These are phyloP conservation scores for Plagodis dolabraria DNA, from an alignment of 2,888 invertebrate species.

Conservation along the genomic window DNA sequence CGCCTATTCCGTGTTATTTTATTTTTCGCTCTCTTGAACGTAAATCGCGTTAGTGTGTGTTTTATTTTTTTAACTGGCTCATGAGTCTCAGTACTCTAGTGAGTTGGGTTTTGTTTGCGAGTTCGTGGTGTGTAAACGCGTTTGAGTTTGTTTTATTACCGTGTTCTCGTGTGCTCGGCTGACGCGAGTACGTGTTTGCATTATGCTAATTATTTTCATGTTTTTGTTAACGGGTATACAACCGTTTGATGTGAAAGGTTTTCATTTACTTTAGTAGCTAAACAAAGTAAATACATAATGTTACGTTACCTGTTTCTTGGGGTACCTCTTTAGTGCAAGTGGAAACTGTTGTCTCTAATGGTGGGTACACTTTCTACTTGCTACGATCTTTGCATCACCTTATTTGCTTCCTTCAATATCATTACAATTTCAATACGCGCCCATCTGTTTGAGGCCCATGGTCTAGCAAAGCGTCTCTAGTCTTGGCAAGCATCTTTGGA, in stretches of 20 bases:
- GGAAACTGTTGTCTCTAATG: no score
- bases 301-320: neutral
- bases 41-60: slow-evolving; percentile 42
- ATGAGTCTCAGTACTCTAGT: slow-evolving; percentile 16
- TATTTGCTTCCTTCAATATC: no score
- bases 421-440: no score
- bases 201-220: slow-evolving; percentile 31
- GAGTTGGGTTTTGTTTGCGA: slow-evolving; percentile 28
- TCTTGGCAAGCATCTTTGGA: no score
- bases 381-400: no score
- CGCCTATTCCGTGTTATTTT: slow-evolving; percentile 80
- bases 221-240: slow-evolving; percentile 19
- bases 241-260: slow-evolving; percentile 13
- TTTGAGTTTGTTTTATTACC: slow-evolving; percentile 38
- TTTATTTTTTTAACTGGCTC: slow-evolving; percentile 35
- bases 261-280: slow-evolving; percentile 5
- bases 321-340: no score
- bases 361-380: no score
- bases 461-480: no score
- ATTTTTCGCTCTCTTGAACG: slow-evolving; percentile 80
- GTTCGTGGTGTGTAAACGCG: slow-evolving; percentile 32
- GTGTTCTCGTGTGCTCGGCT: slow-evolving; percentile 31
- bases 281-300: neutral
- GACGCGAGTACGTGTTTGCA: slow-evolving; percentile 31
- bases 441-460: no score